Evolutionary conservation across 1,140 invertebrate species (phyloP).

Genomic region (Vanessa tameamea): DNA sequence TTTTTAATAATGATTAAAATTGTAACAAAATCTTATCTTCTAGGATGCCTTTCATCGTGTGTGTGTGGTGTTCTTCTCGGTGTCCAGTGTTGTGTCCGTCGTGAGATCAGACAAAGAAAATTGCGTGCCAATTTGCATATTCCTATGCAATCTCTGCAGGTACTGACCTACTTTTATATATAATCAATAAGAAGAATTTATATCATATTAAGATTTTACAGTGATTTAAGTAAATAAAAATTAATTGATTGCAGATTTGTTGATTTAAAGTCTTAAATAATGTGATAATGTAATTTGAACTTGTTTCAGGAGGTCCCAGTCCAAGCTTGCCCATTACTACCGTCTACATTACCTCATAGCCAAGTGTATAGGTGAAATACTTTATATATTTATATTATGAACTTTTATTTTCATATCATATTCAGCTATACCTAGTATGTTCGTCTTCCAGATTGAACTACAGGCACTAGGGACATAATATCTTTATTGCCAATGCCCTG

Average conservation of each 20-base stretch:
- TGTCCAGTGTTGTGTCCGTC: slow-evolving; percentile 83
- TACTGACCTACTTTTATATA: slow-evolving; percentile 24
- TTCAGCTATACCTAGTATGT: no score
- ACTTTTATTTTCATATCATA: neutral
- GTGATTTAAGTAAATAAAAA: no score
- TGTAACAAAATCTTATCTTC: slow-evolving; percentile 21
- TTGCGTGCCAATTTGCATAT: slow-evolving; percentile 72
- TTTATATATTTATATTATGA: neutral
- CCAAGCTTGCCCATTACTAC: slow-evolving; percentile 59
- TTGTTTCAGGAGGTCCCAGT: slow-evolving; percentile 62
- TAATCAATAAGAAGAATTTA: neutral
- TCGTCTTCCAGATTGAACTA: no score
- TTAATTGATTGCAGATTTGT: no score
- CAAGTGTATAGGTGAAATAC: slow-evolving; percentile 64
- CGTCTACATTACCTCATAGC: slow-evolving; percentile 68
- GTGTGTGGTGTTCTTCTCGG: slow-evolving; percentile 82
- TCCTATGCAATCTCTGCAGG: slow-evolving; percentile 75
- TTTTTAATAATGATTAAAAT: no score
- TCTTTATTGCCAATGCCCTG: no score
- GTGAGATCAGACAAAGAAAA: slow-evolving; percentile 79
- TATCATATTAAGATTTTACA: no score
- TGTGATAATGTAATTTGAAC: slow-evolving; percentile 10
- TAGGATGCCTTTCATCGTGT: slow-evolving; percentile 80
- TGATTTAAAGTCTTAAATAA: no score
- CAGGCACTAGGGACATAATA: no score